phyloP scores from a whole-genome alignment of 2,113 vertebrate species.

The Setophaga petechia region DNA sequence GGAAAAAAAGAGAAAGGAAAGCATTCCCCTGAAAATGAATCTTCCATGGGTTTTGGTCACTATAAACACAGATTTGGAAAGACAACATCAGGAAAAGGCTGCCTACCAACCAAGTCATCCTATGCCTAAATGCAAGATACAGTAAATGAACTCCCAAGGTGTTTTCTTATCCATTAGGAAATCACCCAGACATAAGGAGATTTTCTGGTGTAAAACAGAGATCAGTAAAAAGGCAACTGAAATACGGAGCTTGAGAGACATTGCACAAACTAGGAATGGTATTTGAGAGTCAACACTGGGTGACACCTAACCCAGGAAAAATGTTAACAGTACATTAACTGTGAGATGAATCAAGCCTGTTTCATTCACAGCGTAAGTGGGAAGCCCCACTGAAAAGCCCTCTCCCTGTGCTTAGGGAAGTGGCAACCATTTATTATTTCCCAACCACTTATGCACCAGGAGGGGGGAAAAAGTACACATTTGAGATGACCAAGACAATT shows the following conservation, averaged over 20 bases:
- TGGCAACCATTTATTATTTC: neutral
- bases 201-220: neutral
- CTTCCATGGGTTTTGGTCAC: neutral
- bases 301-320: constrained; percentile 1
- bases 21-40: neutral
- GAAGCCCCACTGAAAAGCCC: constrained; percentile 19
- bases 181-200: neutral
- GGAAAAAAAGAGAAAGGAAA: neutral
- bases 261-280: neutral
- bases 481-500: constrained; percentile 22
- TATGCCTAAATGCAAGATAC: neutral
- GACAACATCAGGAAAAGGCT: neutral
- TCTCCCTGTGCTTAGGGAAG: neutral
- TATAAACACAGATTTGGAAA: neutral
- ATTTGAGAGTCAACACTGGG: neutral
- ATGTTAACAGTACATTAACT: neutral
- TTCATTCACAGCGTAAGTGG: neutral
- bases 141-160: neutral
- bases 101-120: neutral
- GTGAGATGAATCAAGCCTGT: neutral
- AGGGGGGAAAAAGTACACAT: neutral
- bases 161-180: constrained; percentile 36
- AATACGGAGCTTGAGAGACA: neutral
- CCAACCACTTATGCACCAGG: neutral
- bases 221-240: constrained; percentile 13